Conservation (phyloP, 2,888 invertebrate genomes). For the Drosophila neoperkinsi region DNA sequence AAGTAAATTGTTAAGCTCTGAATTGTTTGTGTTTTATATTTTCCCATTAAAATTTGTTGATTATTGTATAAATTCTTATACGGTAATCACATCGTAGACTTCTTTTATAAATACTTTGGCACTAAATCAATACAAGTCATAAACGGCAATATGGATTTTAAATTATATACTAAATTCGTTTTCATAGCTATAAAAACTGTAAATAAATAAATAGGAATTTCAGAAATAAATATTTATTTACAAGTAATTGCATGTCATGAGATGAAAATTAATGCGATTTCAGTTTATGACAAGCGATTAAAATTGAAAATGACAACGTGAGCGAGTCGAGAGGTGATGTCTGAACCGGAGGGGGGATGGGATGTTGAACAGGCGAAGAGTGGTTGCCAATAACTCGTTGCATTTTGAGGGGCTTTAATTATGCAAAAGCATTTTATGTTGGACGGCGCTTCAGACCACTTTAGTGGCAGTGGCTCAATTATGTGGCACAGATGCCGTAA, state of each 20-base stretch:
- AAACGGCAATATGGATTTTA: constrained; percentile 48
- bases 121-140: constrained; percentile 64
- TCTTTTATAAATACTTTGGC: constrained; percentile 8
- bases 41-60: neutral
- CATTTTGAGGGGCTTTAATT: constrained; percentile 53
- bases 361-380: neutral
- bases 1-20: neutral
- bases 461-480: constrained; percentile 61
- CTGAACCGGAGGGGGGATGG: neutral
- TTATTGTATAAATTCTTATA: neutral
- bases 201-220: constrained; percentile 70
- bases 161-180: constrained; percentile 37
- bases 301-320: constrained; percentile 56
- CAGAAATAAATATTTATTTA: constrained; percentile 75
- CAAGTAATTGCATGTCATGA: constrained; percentile 72
- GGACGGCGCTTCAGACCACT: constrained; percentile 14
- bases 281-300: constrained; percentile 80
- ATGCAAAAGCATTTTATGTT: constrained; percentile 45
- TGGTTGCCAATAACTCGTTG: constrained; percentile 30
- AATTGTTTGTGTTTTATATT: neutral
- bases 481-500: constrained; percentile 73
- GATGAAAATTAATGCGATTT: constrained; percentile 74
- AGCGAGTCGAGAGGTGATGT: constrained; percentile 9
- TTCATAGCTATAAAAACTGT: constrained; percentile 26
- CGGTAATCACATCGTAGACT: neutral